phyloP scores from a whole-genome alignment of 2,797 vertebrate genomes.

The Tiaroga cobitis region DNA sequence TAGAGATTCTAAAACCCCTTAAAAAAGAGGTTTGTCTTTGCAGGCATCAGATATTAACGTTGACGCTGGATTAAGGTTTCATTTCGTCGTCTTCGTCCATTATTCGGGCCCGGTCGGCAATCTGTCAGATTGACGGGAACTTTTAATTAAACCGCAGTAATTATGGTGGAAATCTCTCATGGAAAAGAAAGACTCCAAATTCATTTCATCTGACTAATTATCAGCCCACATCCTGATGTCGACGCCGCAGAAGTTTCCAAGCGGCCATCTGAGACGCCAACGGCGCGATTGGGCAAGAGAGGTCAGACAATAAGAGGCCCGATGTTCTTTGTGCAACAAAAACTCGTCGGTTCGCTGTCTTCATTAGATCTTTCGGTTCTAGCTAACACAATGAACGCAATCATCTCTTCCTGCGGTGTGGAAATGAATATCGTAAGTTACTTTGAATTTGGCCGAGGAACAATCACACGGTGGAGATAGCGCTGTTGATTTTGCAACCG shows the following conservation, averaged over 20 bases:
- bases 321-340: constrained; percentile 57
- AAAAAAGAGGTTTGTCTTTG: constrained; percentile 72
- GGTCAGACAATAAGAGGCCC: constrained; percentile 66
- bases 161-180: constrained; percentile 73
- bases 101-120: constrained; percentile 69
- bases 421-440: constrained; percentile 51
- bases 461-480: constrained; percentile 54
- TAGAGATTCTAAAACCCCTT: constrained; percentile 65
- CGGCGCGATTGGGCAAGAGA: constrained; percentile 73
- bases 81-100: constrained; percentile 74
- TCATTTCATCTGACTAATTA: constrained; percentile 80
- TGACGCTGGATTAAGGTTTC: constrained; percentile 79
- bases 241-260: constrained; percentile 42
- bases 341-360: constrained; percentile 35
- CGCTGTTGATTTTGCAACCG: constrained; percentile 56
- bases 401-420: constrained; percentile 48
- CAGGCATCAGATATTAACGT: constrained; percentile 61
- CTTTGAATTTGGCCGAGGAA: constrained; percentile 54
- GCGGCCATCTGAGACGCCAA: constrained; percentile 63
- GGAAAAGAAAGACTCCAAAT: constrained; percentile 78
- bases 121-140: constrained; percentile 80
- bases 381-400: constrained; percentile 38
- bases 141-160: constrained; percentile 83
- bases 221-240: constrained; percentile 66
- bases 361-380: constrained; percentile 50